A percentile compares a stretch with the other conserved stretches of the same genome.
phyloP scores from a whole-genome alignment of 1,140 invertebrate genomes.

The Neotoxoptera formosana region DNA sequence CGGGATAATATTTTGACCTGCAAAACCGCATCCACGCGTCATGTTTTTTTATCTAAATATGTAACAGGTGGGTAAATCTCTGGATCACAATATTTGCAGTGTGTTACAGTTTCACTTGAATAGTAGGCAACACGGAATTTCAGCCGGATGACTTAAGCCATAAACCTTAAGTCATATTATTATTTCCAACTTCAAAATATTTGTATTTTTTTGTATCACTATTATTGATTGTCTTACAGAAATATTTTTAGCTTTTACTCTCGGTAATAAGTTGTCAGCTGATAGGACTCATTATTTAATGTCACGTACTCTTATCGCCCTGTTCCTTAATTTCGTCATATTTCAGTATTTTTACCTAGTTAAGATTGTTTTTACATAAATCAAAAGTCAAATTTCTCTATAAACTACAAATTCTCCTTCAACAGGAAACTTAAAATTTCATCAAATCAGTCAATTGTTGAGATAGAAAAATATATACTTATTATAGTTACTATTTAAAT shows the following conservation, averaged over 20 bases:
- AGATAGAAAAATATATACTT: not conserved
- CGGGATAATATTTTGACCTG: not conserved
- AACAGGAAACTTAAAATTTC: not conserved
- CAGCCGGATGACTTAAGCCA: not conserved
- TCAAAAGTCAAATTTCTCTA: not conserved
- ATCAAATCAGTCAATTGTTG: not conserved
- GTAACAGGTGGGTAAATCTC: not conserved
- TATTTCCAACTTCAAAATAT: too few relatives aligned
- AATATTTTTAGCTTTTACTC: too few relatives aligned
- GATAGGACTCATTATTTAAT: not conserved
- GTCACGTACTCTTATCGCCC: not conserved
- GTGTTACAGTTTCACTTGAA: not conserved
- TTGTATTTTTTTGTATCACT: too few relatives aligned
- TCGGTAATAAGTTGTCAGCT: not conserved
- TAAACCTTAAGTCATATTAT: not conserved
- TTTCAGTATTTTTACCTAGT: not conserved
- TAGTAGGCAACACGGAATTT: not conserved
- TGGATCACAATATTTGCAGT: not conserved
- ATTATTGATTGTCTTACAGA: too few relatives aligned
- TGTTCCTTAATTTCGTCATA: too few relatives aligned
- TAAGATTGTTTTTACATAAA: not conserved
- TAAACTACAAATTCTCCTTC: not conserved
- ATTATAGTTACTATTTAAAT: too few relatives aligned
- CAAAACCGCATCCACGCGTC: not conserved
- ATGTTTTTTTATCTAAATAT: not conserved